Evolutionary conservation across 64 coral and sea anemone species (phyloP).

Genomic region (Dendronephthya gigantea): DNA sequence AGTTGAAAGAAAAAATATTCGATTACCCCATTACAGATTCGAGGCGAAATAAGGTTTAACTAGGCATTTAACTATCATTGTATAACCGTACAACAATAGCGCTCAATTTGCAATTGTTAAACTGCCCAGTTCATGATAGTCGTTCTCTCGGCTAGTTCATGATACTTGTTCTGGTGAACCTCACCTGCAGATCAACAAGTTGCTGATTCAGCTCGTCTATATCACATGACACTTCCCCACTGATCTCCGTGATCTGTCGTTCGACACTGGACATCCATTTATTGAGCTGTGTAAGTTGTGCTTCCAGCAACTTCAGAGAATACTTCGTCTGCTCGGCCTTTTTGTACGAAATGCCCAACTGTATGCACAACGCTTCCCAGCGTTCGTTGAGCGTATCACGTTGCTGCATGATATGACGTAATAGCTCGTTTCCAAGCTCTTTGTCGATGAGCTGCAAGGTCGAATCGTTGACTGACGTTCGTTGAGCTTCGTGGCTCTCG

Average conservation of each 20-base stretch:
- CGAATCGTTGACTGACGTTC: slow-evolving; percentile 62
- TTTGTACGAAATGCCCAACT: slow-evolving; percentile 91
- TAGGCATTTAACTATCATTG: too few species aligned
- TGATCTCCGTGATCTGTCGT: slow-evolving; percentile 37
- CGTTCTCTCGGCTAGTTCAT: too few species aligned
- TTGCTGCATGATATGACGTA: slow-evolving; percentile 51
- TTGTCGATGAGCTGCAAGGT: slow-evolving; percentile 77
- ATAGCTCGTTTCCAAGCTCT: slow-evolving; percentile 48
- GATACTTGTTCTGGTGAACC: background rate
- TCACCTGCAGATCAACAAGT: slow-evolving; percentile 65
- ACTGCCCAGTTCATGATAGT: too few species aligned
- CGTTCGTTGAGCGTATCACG: slow-evolving; percentile 79
- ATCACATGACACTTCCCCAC: slow-evolving; percentile 44
- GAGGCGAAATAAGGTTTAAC: too few species aligned
- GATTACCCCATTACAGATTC: background rate
- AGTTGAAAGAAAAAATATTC: background rate
- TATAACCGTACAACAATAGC: too few species aligned
- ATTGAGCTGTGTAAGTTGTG: slow-evolving; percentile 78
- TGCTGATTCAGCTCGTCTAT: slow-evolving; percentile 56
- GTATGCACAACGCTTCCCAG: slow-evolving; percentile 85
- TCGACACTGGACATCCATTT: slow-evolving; percentile 80
- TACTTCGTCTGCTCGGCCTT: slow-evolving; percentile 94
- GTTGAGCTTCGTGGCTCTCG: slow-evolving; percentile 62
- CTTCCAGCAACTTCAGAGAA: slow-evolving; percentile 68
- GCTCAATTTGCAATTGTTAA: too few species aligned